Percentiles rank a stretch among this genome's conserved stretches.
phyloP scores from a whole-genome alignment of 2,888 invertebrate species.

The Merodon equestris region DNA sequence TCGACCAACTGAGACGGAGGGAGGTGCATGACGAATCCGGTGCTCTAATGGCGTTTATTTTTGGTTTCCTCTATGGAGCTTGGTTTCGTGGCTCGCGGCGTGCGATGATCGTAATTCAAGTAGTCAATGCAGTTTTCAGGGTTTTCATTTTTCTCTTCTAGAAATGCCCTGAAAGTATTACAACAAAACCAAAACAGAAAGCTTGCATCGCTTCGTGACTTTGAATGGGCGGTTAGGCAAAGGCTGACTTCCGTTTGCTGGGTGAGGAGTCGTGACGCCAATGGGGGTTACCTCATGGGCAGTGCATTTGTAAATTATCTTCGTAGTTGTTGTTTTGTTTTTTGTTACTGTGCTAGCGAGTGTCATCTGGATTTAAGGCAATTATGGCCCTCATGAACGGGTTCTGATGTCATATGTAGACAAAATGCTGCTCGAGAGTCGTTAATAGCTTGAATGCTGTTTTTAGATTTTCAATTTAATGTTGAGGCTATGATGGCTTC shows the following conservation, averaged over 20 bases:
- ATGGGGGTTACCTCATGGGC: constrained; percentile 63
- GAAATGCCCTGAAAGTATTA: constrained; percentile 18
- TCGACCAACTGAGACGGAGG: constrained; percentile 16
- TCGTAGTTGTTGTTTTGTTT: constrained; percentile 24
- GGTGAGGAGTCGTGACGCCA: constrained; percentile 56
- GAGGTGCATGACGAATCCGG: constrained; percentile 37
- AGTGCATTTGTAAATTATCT: constrained; percentile 56
- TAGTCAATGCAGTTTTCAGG: constrained; percentile 50
- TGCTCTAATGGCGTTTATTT: constrained; percentile 22
- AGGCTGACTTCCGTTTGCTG: constrained; percentile 49
- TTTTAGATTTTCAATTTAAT: too few species aligned
- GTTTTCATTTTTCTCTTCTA: too few species aligned
- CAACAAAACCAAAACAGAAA: not conserved
- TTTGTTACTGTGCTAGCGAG: constrained; percentile 1
- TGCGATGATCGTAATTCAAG: constrained; percentile 51
- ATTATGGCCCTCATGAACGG: too few species aligned
- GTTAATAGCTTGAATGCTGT: too few species aligned
- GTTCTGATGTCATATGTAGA: too few species aligned
- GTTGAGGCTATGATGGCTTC: too few species aligned
- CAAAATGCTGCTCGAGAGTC: too few species aligned
- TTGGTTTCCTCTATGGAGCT: constrained; percentile 18
- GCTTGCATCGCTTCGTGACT: constrained; percentile 52
- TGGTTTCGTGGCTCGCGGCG: constrained; percentile 35
- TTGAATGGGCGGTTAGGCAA: constrained; percentile 65
- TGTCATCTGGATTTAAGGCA: constrained; percentile 32